Conservation (phyloP, 1,140 invertebrate genomes). For the Telenomus remus region DNA sequence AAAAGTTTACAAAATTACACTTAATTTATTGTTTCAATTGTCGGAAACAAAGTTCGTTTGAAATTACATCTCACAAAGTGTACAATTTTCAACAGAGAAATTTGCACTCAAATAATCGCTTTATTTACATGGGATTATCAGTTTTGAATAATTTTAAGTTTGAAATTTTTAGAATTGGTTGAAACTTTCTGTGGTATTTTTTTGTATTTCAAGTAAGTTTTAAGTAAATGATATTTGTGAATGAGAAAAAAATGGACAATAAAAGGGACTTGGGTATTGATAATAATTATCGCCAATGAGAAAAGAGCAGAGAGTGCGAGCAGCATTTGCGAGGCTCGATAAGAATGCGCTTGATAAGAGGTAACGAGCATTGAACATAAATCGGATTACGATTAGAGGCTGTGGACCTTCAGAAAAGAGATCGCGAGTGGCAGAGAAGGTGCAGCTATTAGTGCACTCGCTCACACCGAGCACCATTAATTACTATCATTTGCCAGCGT, state of each 20-base stretch:
- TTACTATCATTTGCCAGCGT: slow-evolving; percentile 28
- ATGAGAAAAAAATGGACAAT: too few species aligned
- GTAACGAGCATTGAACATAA: slow-evolving; percentile 22
- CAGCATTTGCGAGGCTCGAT: slow-evolving; percentile 14
- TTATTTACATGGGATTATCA: too few species aligned
- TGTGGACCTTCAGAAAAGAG: slow-evolving; percentile 40
- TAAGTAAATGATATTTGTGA: too few species aligned
- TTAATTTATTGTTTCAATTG: too few species aligned
- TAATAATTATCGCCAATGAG: not conserved
- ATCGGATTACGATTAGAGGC: slow-evolving; percentile 45
- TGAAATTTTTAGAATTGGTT: too few species aligned
- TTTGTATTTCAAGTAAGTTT: too few species aligned
- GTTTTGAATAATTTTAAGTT: too few species aligned
- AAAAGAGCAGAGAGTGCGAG: not conserved
- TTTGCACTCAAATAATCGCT: too few species aligned
- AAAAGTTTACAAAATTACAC: not conserved
- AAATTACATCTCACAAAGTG: too few species aligned
- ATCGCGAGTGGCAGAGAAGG: slow-evolving; percentile 36
- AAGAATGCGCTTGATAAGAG: slow-evolving; percentile 48
- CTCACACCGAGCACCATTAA: slow-evolving; percentile 22
- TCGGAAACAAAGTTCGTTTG: too few species aligned
- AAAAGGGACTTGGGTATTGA: not conserved
- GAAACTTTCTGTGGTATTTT: too few species aligned
- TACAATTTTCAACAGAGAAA: too few species aligned
- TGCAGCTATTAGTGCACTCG: slow-evolving; percentile 21